A percentile compares a stretch with the other conserved stretches of the same genome.
phyloP scores from a whole-genome alignment of 2,113 vertebrate species.

The Phodopus roborovskii region DNA sequence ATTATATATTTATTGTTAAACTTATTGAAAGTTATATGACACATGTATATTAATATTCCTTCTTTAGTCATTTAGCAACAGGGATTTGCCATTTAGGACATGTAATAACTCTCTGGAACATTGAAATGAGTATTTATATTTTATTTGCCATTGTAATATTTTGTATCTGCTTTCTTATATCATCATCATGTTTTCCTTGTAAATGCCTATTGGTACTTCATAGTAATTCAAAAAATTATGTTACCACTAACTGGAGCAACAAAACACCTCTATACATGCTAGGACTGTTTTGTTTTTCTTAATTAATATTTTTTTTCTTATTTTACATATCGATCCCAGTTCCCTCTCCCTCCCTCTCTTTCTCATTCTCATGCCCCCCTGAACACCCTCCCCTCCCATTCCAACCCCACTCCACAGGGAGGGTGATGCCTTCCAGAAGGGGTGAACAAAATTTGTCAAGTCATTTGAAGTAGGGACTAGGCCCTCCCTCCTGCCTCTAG shows the following conservation, averaged over 20 bases:
- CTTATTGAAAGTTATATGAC: background rate
- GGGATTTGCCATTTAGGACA: background rate
- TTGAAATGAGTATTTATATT: background rate
- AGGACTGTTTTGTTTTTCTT: background rate
- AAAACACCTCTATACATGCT: background rate
- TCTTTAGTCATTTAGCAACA: background rate
- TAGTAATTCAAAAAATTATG: background rate
- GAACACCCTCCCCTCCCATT: too few relatives aligned
- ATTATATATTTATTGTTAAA: background rate
- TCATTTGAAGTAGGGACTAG: too few relatives aligned
- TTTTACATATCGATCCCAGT: too few relatives aligned
- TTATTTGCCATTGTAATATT: background rate
- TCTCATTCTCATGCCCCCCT: too few relatives aligned
- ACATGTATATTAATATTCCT: background rate
- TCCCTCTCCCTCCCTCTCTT: too few relatives aligned
- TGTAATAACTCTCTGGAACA: background rate
- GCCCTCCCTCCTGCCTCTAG: too few relatives aligned
- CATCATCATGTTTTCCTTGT: background rate
- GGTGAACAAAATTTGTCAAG: too few relatives aligned
- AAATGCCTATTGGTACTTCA: background rate
- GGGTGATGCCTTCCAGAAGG: too few relatives aligned
- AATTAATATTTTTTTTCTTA: too few relatives aligned
- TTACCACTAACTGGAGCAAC: background rate
- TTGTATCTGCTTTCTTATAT: background rate
- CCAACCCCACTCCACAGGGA: too few relatives aligned